Evolutionary conservation across 2,113 vertebrate species (phyloP), one percentile per base, ranked within the genome.

Genomic region (Otis tarda): DNA sequence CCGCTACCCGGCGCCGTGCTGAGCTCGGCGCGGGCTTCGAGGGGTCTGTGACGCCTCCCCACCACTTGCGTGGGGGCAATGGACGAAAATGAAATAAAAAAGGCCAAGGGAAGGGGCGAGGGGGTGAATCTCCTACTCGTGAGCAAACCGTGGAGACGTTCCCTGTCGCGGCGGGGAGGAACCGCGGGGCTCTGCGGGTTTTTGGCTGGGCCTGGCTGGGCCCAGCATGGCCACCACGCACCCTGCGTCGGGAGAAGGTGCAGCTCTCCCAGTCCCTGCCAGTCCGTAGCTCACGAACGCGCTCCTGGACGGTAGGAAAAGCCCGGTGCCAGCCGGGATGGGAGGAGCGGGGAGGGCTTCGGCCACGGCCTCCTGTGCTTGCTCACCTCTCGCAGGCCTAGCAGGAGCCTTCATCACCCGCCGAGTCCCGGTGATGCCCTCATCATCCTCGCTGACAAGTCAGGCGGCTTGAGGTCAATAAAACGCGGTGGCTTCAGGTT

Each of bases 401-500:
- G 24, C n/a, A 33, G 33, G 60, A 47, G 68, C 39, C 47, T 79
- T 73, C 3, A 0, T 43, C 6, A 1, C 50, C 73, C 0, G 2
- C 18, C 3, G 64, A 53, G 65, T 28, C 75, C 43, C 1, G 0
- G 45, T 0, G 47, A 4, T 35, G 18, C 12, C 63, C 57, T 87
- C 5, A 0, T 18, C 68, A 11, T 28, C 74, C 23, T 63, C 60
- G 1, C 13, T 64, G 30, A 7, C 31, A 1, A 1, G 3, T 0
- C 0, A 1, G 63, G 43, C 39, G 39, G 39, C 39, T 39, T 39
- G 39, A 39, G 39, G 39, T 21, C 63, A 14, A 2, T 31, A 2
- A 23, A 19, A 39, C 0, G 0, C 0, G 3, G 0, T 2, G n/a
- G 6, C 33, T 25, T 9, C 1, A 5, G 53, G 30, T 0, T 41